A percentile compares a stretch with the other conserved stretches of the same genome.
phyloP scores from a whole-genome alignment of 2,797 vertebrate species.

The Ispidina picta region DNA sequence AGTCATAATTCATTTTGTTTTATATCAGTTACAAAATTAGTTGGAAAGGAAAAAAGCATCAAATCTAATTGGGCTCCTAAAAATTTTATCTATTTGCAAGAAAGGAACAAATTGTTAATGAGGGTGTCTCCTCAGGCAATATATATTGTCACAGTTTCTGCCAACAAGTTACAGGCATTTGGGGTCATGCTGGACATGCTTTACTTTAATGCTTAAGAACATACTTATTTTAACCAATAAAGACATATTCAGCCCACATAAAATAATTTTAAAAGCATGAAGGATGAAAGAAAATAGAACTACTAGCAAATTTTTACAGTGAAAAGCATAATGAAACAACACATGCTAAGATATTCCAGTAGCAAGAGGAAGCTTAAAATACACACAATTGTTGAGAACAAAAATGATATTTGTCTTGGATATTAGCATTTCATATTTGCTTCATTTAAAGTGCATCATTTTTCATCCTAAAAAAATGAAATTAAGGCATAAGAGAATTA shows the following conservation, averaged over 20 bases:
- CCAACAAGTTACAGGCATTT: slow-evolving; percentile 40
- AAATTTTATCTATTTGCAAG: slow-evolving; percentile 19
- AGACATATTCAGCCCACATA: slow-evolving; percentile 52
- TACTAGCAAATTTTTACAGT: background rate
- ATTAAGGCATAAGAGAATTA: background rate
- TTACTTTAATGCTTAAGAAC: slow-evolving; percentile 40
- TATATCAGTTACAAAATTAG: slow-evolving; percentile 55
- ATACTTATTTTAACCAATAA: slow-evolving; percentile 24
- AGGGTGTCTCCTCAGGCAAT: slow-evolving; percentile 41
- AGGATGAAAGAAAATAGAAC: slow-evolving; percentile 1
- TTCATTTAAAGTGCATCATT: background rate
- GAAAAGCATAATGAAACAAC: background rate
- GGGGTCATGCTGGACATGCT: slow-evolving; percentile 27
- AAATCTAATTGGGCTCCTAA: slow-evolving; percentile 24
- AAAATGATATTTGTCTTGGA: background rate
- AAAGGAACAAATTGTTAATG: slow-evolving; percentile 49
- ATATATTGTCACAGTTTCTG: slow-evolving; percentile 40
- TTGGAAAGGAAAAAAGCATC: slow-evolving; percentile 35
- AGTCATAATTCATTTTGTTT: slow-evolving; percentile 33
- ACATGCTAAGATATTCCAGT: background rate
- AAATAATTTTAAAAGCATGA: background rate
- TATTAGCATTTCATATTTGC: background rate
- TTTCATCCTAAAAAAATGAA: background rate
- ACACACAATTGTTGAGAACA: background rate
- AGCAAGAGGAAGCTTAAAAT: background rate